phyloP scores from a whole-genome alignment of 2,113 vertebrate genomes.

The Lipophrys pholis region DNA sequence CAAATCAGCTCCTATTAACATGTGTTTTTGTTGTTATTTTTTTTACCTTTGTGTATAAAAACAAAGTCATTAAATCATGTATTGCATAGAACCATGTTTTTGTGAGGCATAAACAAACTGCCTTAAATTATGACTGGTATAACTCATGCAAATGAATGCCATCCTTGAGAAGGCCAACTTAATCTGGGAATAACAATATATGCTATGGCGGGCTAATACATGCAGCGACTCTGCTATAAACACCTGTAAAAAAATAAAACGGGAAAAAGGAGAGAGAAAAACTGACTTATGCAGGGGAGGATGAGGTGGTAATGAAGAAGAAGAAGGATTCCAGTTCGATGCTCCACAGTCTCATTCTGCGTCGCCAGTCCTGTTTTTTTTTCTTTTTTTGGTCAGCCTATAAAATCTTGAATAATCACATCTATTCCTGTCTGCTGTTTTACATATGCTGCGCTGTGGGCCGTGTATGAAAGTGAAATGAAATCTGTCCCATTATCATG shows the following conservation, averaged over 20 bases:
- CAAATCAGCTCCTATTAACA: too few relatives aligned
- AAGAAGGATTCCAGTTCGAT: slow-evolving; percentile 28
- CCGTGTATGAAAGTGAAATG: slow-evolving; percentile 39
- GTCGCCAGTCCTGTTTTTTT: slow-evolving; percentile 30
- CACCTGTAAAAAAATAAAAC: slow-evolving; percentile 4
- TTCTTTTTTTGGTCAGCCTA: slow-evolving; percentile 33
- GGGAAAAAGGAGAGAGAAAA: background rate
- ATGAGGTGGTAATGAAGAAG: slow-evolving; percentile 22
- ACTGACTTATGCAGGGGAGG: background rate
- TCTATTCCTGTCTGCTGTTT: slow-evolving; percentile 56
- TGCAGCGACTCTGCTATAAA: background rate
- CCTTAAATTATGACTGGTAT: background rate
- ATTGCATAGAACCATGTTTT: background rate
- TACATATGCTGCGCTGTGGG: slow-evolving; percentile 52
- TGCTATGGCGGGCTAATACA: background rate
- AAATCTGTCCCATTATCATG: slow-evolving; percentile 59
- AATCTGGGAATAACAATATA: background rate
- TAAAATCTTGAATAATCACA: slow-evolving; percentile 54
- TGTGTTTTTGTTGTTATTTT: too few relatives aligned
- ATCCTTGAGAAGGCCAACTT: slow-evolving; percentile 4
- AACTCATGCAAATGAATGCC: background rate
- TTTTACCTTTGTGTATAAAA: too few relatives aligned
- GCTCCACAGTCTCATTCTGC: slow-evolving; percentile 22
- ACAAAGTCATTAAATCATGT: background rate
- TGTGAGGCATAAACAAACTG: background rate